Conservation (phyloP, 2,113 vertebrate genomes). For the Aptenodytes forsteri region DNA sequence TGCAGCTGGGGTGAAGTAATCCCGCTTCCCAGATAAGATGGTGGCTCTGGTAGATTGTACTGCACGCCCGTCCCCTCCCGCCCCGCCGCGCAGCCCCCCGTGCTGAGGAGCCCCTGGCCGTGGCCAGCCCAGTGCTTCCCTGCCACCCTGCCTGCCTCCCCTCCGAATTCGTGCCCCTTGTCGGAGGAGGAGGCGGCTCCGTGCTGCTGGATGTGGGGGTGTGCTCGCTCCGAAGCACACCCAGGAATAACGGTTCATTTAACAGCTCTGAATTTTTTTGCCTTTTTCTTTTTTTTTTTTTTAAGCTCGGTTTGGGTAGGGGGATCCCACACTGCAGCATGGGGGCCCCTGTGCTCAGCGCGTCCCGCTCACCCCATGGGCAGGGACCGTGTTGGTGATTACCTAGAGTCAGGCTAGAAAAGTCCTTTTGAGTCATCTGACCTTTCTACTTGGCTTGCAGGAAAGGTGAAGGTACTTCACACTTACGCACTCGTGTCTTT, state of each 20-base stretch:
- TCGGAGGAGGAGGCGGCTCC: neutral
- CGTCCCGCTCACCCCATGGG: rapidly evolving
- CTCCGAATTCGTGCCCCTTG: neutral
- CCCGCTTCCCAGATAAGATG: constrained; percentile 50
- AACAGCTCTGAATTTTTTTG: neutral
- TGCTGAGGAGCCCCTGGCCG: neutral
- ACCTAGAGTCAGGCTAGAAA: neutral
- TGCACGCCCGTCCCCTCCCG: neutral
- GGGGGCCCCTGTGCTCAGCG: rapidly evolving
- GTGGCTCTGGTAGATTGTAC: constrained; percentile 29
- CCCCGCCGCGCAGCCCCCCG: neutral
- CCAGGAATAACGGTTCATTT: constrained; percentile 43
- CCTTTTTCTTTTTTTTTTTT: neutral
- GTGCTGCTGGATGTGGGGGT: neutral
- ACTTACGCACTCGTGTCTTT: neutral
- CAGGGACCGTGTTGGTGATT: neutral
- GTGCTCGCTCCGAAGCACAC: neutral
- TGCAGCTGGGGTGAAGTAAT: constrained; percentile 29
- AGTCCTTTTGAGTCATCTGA: constrained; percentile 46
- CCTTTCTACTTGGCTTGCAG: constrained; percentile 46
- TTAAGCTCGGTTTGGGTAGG: neutral
- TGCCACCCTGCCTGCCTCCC: neutral
- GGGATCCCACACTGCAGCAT: rapidly evolving
- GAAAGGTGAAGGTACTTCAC: constrained; percentile 59
- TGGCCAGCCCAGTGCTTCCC: neutral